These are phyloP conservation scores for Anseranas semipalmata DNA, from an alignment of 2,113 vertebrate species.

Conservation along the genomic window DNA sequence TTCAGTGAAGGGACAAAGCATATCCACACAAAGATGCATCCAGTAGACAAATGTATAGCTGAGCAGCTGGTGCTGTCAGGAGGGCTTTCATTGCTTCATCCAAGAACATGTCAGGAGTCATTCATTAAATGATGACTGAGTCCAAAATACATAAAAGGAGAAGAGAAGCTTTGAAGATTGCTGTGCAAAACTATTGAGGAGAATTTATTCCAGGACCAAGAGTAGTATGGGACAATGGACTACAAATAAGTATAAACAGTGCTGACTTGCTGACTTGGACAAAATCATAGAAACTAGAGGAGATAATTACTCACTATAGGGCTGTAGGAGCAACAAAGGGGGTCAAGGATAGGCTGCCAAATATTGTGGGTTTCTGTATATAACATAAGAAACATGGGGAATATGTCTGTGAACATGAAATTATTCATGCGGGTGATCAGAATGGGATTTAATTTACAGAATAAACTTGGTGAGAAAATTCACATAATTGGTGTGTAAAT, in stretches of 20 bases:
- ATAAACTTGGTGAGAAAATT: not conserved
- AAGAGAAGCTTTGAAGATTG: not conserved
- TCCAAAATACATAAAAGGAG: not conserved
- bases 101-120: conserved; percentile 2
- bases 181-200: not conserved
- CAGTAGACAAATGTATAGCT: not conserved
- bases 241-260: not conserved
- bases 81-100: not conserved
- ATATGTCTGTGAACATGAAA: not conserved
- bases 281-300: not conserved
- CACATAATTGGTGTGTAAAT: not conserved
- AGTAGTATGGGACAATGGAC: not conserved
- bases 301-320: not conserved
- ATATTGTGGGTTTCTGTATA: not conserved
- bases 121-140: not conserved
- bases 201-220: not conserved
- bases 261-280: not conserved
- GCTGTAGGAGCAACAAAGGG: not conserved
- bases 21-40: not conserved
- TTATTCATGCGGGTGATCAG: not conserved
- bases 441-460: not conserved
- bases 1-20: not conserved
- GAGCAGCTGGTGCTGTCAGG: conserved; percentile 38
- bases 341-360: not conserved
- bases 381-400: not conserved